Conservation (phyloP, 2,113 vertebrate species). For the Calidris pygmaea region DNA sequence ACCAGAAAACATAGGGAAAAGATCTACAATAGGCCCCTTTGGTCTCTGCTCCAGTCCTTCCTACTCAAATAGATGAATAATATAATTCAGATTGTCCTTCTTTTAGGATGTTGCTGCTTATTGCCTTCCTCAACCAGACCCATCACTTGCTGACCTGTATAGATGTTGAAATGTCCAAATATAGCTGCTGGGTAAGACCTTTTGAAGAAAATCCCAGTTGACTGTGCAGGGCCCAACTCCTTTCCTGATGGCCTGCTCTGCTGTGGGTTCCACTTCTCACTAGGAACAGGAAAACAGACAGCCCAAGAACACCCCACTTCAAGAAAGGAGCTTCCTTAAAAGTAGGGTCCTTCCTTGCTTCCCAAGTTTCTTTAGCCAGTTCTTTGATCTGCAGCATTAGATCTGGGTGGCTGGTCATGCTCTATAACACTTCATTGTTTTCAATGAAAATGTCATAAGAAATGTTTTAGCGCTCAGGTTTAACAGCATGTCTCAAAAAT, state of each 20-base stretch:
- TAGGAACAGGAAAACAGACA: not conserved
- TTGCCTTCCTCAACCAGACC: not conserved
- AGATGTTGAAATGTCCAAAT: not conserved
- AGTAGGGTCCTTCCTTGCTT: not conserved
- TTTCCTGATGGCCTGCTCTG: not conserved
- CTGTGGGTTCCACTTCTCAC: not conserved
- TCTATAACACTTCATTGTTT: not conserved
- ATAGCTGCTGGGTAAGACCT: not conserved
- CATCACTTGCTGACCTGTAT: not conserved
- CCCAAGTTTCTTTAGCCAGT: not conserved
- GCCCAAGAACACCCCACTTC: not conserved
- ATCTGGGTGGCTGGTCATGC: not conserved
- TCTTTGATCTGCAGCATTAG: not conserved
- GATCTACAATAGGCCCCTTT: accelerated
- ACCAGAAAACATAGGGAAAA: not conserved
- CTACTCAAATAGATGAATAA: not conserved
- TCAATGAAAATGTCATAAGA: not conserved
- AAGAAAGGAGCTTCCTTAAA: not conserved
- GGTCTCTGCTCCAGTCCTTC: not conserved
- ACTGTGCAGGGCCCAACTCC: not conserved
- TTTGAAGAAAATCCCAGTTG: not conserved
- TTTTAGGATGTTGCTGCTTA: not conserved
- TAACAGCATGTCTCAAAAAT: not conserved
- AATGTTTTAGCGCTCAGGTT: not conserved
- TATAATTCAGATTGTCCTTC: not conserved